Conservation (phyloP, 2,797 vertebrate genomes). For the Eleutherodactylus coqui region DNA sequence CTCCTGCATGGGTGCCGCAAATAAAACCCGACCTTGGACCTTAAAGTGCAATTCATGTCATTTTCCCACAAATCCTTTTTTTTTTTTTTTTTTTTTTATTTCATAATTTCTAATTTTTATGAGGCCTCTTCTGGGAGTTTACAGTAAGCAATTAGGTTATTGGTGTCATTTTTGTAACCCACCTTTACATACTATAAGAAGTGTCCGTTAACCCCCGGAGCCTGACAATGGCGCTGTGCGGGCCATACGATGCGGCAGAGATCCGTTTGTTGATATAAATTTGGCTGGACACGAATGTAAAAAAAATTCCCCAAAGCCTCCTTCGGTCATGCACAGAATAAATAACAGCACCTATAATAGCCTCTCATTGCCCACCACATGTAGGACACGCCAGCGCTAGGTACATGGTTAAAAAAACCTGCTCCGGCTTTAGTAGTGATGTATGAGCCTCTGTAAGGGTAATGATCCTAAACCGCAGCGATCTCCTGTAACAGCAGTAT, state of each 20-base stretch:
- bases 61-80: no score
- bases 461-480: conserved; percentile 88
- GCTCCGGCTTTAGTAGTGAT: conserved; percentile 84
- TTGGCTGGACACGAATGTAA: conserved; percentile 24
- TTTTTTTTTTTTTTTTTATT: no score
- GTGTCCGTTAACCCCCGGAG: no score
- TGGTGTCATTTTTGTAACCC: neutral
- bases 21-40: no score
- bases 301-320: conserved; percentile 49
- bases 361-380: conserved; percentile 67
- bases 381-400: conserved; percentile 79
- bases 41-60: no score
- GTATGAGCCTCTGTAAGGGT: conserved; percentile 86
- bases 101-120: no score
- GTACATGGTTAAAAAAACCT: conserved; percentile 70
- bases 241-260: no score
- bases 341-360: conserved; percentile 59
- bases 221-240: no score
- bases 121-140: neutral
- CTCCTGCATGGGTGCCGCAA: no score
- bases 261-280: conserved; percentile 41
- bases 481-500: conserved; percentile 88
- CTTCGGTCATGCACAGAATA: conserved; percentile 42
- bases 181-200: no score
- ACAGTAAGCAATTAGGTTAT: neutral